Evolutionary conservation across 2,797 vertebrate species (phyloP).

Genomic region (Loriculus beryllinus): DNA sequence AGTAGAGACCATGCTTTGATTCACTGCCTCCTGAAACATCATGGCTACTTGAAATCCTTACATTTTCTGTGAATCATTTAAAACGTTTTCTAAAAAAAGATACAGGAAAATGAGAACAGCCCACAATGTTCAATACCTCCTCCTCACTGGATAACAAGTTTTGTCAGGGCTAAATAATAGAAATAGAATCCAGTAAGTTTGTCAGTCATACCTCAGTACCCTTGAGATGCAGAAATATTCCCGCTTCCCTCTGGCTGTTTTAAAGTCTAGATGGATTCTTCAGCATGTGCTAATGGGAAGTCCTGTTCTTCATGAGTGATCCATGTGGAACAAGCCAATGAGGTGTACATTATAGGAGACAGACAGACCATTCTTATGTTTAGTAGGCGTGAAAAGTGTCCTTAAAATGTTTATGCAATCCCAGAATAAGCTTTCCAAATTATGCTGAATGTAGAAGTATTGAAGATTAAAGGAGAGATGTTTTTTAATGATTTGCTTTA

Average conservation of each 20-base stretch:
- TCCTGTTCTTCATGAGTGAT: neutral
- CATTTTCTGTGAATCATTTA: constrained; percentile 48
- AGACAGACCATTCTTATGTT: neutral
- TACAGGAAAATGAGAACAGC: neutral
- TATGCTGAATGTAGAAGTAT: neutral
- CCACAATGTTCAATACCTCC: neutral
- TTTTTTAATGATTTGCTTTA: constrained; percentile 21
- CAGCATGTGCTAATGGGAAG: neutral
- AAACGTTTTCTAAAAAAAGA: neutral
- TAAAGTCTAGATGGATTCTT: neutral
- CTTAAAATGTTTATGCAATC: neutral
- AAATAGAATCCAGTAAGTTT: neutral
- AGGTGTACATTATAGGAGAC: neutral
- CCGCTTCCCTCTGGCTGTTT: neutral
- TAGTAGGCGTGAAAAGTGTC: neutral
- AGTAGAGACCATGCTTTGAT: constrained; percentile 15
- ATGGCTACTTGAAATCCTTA: neutral
- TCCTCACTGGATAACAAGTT: neutral
- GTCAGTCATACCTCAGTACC: neutral
- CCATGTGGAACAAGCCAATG: neutral
- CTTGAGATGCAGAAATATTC: neutral
- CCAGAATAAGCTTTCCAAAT: constrained; percentile 21
- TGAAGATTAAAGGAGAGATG: constrained; percentile 36
- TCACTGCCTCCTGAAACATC: constrained; percentile 10
- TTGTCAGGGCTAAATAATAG: neutral